Evolutionary conservation across 1,140 invertebrate genomes (phyloP).

Genomic region (Goniozus legneri): DNA sequence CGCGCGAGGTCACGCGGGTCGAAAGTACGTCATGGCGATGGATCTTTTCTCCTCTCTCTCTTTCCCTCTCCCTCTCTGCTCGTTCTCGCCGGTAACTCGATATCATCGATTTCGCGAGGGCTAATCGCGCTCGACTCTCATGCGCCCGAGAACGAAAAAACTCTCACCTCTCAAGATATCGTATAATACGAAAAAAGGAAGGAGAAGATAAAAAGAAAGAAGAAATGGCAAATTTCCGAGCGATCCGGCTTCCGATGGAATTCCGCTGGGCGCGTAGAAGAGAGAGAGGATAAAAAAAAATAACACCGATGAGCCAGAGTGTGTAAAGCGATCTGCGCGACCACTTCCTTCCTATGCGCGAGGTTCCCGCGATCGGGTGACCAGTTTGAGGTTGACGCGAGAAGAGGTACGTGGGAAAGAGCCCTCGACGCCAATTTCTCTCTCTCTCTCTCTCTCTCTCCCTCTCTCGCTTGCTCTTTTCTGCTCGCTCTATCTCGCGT

Average conservation of each 20-base stretch:
- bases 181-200: too few relatives aligned
- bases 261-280: too few relatives aligned
- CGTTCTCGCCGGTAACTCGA: conserved; percentile 12
- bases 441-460: conserved; percentile 14
- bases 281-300: too few relatives aligned
- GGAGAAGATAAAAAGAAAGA: too few relatives aligned
- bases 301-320: too few relatives aligned
- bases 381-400: conserved; percentile 53
- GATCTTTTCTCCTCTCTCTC: conserved; percentile 23
- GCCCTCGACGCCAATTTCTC: conserved; percentile 34
- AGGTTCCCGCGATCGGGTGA: conserved; percentile 44
- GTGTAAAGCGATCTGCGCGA: conserved; percentile 50
- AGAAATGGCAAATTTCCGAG: too few relatives aligned
- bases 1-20: conserved; percentile 50
- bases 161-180: too few relatives aligned
- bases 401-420: conserved; percentile 54
- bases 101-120: too few relatives aligned
- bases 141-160: too few relatives aligned
- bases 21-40: conserved; percentile 51
- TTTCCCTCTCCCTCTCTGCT: conserved; percentile 20
- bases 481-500: conserved; percentile 7
- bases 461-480: conserved; percentile 6
- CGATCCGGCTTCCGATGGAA: too few relatives aligned
- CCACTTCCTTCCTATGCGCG: conserved; percentile 51
- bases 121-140: too few relatives aligned